A percentile compares a stretch with the other conserved stretches of the same genome.
Evolutionary conservation across 2,888 invertebrate genomes (phyloP).

Genomic region (Caradrina clavipalpis): DNA sequence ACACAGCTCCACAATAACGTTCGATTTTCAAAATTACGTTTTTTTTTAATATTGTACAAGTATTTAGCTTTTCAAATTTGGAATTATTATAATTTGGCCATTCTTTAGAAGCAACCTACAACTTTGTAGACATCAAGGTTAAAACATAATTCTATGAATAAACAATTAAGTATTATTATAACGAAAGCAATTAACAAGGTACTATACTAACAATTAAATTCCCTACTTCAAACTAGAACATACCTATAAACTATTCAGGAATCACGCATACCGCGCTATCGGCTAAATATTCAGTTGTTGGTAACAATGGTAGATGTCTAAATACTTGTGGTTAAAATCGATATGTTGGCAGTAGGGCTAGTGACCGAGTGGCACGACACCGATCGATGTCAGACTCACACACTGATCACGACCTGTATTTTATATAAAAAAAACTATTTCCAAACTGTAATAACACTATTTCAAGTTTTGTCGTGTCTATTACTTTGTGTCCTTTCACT

Average conservation of each 20-base stretch:
- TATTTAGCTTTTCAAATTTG: not conserved
- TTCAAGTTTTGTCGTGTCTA: not conserved
- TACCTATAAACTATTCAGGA: slow-evolving; percentile 23
- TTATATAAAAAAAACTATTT: slow-evolving; percentile 12
- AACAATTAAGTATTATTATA: not conserved
- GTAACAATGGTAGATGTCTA: slow-evolving; percentile 64
- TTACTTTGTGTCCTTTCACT: not conserved
- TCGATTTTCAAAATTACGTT: not conserved
- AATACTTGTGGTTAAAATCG: slow-evolving; percentile 76
- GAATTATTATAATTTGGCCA: too few relatives aligned
- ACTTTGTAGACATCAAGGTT: not conserved
- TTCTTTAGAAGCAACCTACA: not conserved
- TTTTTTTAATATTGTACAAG: not conserved
- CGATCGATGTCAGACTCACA: slow-evolving; percentile 65
- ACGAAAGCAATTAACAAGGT: slow-evolving; percentile 11
- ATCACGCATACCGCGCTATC: slow-evolving; percentile 24
- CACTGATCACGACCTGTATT: slow-evolving; percentile 46
- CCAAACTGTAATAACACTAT: slow-evolving; percentile 4
- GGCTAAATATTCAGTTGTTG: slow-evolving; percentile 37
- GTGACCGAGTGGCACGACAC: slow-evolving; percentile 74
- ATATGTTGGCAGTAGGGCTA: slow-evolving; percentile 74
- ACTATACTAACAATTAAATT: slow-evolving; percentile 23
- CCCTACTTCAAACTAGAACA: slow-evolving; percentile 10
- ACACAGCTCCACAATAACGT: not conserved
- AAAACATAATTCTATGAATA: not conserved